phyloP scores from a whole-genome alignment of 2,113 vertebrate species.

The Pogonocichla stellata region DNA sequence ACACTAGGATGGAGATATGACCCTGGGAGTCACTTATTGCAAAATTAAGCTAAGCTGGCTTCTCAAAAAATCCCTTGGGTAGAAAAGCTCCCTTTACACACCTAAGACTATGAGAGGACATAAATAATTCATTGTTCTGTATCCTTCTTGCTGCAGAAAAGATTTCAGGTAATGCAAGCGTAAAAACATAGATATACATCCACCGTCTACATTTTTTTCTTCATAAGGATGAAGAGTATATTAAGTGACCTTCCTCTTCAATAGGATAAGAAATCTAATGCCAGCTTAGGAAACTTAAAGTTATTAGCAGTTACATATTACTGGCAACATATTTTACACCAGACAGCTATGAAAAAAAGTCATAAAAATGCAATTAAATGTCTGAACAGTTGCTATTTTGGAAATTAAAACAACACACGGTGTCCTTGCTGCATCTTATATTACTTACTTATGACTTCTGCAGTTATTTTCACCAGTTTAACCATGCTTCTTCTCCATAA shows the following conservation, averaged over 20 bases:
- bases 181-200: background rate
- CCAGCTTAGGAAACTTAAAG: slow-evolving; percentile 58
- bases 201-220: background rate
- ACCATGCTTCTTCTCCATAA: slow-evolving; percentile 79
- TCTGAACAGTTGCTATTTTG: slow-evolving; percentile 81
- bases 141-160: background rate
- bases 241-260: slow-evolving; percentile 22
- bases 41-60: background rate
- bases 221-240: background rate
- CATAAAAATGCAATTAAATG: slow-evolving; percentile 78
- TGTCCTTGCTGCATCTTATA: slow-evolving; percentile 71
- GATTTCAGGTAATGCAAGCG: background rate
- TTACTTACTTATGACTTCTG: slow-evolving; percentile 75
- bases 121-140: background rate
- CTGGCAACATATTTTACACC: slow-evolving; percentile 74
- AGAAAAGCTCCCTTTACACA: background rate
- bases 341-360: slow-evolving; percentile 70
- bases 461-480: slow-evolving; percentile 78
- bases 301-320: slow-evolving; percentile 77
- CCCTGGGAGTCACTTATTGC: background rate
- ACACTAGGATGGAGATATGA: background rate
- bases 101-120: background rate
- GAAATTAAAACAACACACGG: slow-evolving; percentile 74
- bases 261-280: slow-evolving; percentile 51
- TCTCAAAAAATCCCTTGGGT: background rate